Evolutionary conservation across 2,113 vertebrate species (phyloP), one percentile per base, ranked within the genome.

Genomic region (Rhea pennata): DNA sequence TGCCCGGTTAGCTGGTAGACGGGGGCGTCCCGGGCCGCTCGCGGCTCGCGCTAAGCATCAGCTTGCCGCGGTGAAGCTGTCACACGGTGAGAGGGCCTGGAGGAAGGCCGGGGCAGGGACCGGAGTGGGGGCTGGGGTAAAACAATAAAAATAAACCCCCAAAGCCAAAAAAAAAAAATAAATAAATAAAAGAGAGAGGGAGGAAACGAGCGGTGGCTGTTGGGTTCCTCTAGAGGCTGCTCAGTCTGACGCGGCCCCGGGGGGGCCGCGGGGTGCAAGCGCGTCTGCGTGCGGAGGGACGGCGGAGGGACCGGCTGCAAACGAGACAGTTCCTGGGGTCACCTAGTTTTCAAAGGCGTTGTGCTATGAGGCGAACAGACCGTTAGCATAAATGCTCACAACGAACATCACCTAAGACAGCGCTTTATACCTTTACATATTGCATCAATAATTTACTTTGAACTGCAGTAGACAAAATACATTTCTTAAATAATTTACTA

Each of bases 401-500:
- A 9, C 84, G 92, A 59, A 62, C 87, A 65, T 72, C 94, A 75
- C 80, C 95, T 90, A 73, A 12, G 67, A 84, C 91, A 90, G 94
- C 91, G 85, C 81, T 73, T 79, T 24, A 84, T 31, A 78, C 87
- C 92, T 87, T 76, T 51, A 84, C 91, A 66, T 4, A 44, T 36
- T 8, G 73, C 62, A 79, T 36, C 95, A 95, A 96, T 94, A 95
- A 96, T 75, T 90, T 91, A 93, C 85, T 95, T 84, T 24, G 62
- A 64, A 94, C 87, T 83, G 92, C 82, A 95, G 88, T 84, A 93
- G 96, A 97, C 92, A 93, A 96, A 96, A 96, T 94, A 79, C 79
- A 79, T 91, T 94, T 95, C 83, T 97, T 97, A 96, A 98, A 98
- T 98, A 98, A 98, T 97, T 98, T 98, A 98, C 77, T 94, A 83